A percentile compares a stretch with the other conserved stretches of the same genome.
Evolutionary conservation across 1,140 invertebrate genomes (phyloP).

Genomic region (Drosophila nasuta): DNA sequence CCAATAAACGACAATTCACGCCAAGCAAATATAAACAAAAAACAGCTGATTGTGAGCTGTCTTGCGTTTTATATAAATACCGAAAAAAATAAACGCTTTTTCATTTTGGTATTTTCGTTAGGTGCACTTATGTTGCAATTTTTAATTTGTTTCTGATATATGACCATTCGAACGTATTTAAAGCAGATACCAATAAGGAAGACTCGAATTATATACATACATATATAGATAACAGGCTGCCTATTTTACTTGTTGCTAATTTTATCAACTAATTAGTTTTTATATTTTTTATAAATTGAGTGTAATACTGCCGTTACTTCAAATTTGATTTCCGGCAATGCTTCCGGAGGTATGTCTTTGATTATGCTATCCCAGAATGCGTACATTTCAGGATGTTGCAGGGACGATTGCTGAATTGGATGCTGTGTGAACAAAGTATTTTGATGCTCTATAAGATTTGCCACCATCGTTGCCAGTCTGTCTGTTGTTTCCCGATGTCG

Average conservation of each 20-base stretch:
- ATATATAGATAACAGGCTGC: too few species aligned
- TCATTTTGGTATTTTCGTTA: neutral
- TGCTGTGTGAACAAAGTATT: neutral
- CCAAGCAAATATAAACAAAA: neutral
- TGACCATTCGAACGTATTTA: too few species aligned
- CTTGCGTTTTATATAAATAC: neutral
- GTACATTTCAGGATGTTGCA: constrained; percentile 18
- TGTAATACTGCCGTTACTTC: constrained; percentile 26
- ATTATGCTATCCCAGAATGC: constrained; percentile 32
- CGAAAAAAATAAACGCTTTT: neutral
- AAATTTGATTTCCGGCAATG: constrained; percentile 25
- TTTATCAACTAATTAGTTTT: constrained; percentile 7
- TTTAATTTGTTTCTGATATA: too few species aligned
- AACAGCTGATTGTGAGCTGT: constrained; percentile 18
- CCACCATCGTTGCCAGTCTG: constrained; percentile 3
- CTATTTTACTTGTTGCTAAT: too few species aligned
- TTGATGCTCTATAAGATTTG: constrained; percentile 19
- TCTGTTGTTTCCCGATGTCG: constrained; percentile 3
- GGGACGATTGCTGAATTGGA: neutral
- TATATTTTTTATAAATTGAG: constrained; percentile 33
- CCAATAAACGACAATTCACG: neutral
- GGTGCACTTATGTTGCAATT: too few species aligned
- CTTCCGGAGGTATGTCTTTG: constrained; percentile 19
- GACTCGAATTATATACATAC: too few species aligned
- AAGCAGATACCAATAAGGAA: too few species aligned